Base-by-base conservation (phyloP, 2,797 vertebrate species). In the Chiloscyllium punctatum region DNA sequence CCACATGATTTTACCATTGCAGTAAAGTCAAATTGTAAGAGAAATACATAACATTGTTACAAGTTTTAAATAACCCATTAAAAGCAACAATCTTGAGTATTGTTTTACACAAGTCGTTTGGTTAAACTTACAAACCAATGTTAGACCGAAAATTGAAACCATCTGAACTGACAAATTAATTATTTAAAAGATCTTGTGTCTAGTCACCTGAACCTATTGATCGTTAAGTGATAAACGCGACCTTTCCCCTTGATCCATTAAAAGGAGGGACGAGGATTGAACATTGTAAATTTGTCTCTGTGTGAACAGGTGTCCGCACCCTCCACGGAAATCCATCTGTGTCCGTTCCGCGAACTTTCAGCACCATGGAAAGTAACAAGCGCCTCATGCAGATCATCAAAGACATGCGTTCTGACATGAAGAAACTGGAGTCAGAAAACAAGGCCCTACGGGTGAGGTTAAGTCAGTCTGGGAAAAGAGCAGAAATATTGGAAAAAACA, bases 321-420 rank as follows among this genome's bases (percentile, higher is more conserved):
- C 74, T 96, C 96, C 48, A 97, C 77, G 30, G 53, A 25, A 79
- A n/a, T 33, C 13, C 68, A 27, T 11, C 37, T 33, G 25, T n/a
- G 69, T 33, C 9, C 27, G 66, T 69, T n/a, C 66, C 42, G 42
- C 42, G 42, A 48, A 48, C 42, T 96, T 96, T 96, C 96, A 96
- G 96, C 96, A 96, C 96, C 95, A 99, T 99, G 99, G 99, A 99
- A 96, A 97, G 97, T 42, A 98, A 97, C 68, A 53, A 95, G 2
- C 97, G 98, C 95, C 97, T 99, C 48, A 96, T 98, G 42, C 97
- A 97, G 96, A 96, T 99, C 96, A 98, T 99, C 97, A 97, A 97
- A 96, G 98, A 99, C 97, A 98, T 99, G 98, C 97, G 95, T 4
- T 98, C 97, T 2, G 98, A 99, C 27, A 99, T 99, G 96, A 97